Evolutionary conservation across 2,797 vertebrate species (phyloP), one percentile per base, ranked within the genome.

Genomic region (Telmatherina bonti): DNA sequence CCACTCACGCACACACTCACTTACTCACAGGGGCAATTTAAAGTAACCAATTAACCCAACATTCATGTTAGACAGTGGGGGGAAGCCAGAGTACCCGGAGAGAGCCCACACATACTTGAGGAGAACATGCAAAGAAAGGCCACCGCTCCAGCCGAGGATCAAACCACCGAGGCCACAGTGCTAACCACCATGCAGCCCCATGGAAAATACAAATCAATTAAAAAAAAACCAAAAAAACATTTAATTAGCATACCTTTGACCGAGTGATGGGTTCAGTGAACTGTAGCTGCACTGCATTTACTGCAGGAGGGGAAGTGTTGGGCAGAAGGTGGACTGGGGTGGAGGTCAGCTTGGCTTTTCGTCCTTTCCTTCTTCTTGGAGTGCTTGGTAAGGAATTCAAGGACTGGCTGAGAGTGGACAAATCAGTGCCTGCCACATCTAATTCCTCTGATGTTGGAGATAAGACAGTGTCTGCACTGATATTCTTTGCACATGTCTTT

Each of bases 311-410:
- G 30, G 68, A 62, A 41, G 72, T 61, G 36, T n/a, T 62, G 31
- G 70, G 36, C 6, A 29, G 35, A 5, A 27, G 26, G 15, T 3
- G 61, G 2, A 87, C 69, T 18, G 86, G 88, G 22, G 88, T 89
- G 66, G 86, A 89, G 9, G 82, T 85, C 47, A 41, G 33, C 5
- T 4, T 18, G 41, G 29, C 2, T 36, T 53, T 62, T 49, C 35
- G 26, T 36, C 29, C 38, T 13, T 31, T 74, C 22, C 52, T 0
- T 81, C 81, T 85, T 67, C 59, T 82, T 52, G 87, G 86, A 53
- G 88, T 81, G 2, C 7, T 47, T 45, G 16, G 20, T 29, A 26
- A 36, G 5, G 24, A 47, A 31, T n/a, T 59, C 0, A 2, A 9
- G 8, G 47, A 41, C 18, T 55, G 67, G 29, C 35, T 22, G 20